A percentile compares a stretch with the other conserved stretches of the same genome.
Evolutionary conservation across 2,888 invertebrate genomes (phyloP).

Genomic region (Lasioglossum lativentre): DNA sequence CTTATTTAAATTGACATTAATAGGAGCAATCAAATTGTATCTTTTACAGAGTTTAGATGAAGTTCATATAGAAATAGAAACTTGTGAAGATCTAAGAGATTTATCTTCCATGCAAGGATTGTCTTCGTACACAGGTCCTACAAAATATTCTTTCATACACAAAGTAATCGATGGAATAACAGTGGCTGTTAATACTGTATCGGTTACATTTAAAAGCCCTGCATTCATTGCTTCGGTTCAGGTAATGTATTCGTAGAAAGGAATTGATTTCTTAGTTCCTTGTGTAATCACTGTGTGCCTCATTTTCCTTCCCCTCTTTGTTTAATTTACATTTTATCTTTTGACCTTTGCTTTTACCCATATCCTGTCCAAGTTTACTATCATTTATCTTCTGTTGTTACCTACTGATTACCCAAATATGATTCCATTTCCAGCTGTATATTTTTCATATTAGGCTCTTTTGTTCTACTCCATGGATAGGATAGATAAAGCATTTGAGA

Average conservation of each 20-base stretch:
- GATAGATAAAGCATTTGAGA: neutral
- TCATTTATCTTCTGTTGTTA: neutral
- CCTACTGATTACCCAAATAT: neutral
- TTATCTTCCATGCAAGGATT: slow-evolving; percentile 86
- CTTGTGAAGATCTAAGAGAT: slow-evolving; percentile 93
- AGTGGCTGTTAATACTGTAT: slow-evolving; percentile 97
- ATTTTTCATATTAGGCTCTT: neutral
- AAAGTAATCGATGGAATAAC: slow-evolving; percentile 99
- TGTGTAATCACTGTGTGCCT: neutral
- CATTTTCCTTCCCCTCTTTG: neutral
- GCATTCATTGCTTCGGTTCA: slow-evolving; percentile 98
- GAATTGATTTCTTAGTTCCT: neutral
- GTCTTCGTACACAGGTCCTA: slow-evolving; percentile 86
- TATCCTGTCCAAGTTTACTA: neutral
- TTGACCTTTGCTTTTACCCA: neutral
- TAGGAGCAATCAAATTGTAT: slow-evolving; percentile 7
- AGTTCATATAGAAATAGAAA: slow-evolving; percentile 96
- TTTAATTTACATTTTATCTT: neutral
- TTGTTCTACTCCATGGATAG: neutral
- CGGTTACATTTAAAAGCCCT: slow-evolving; percentile 96
- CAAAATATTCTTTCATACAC: slow-evolving; percentile 94
- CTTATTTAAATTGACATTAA: neutral
- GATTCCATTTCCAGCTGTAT: neutral
- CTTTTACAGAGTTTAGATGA: slow-evolving; percentile 93
- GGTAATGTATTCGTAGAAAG: slow-evolving; percentile 86